Percentiles rank a stretch among this genome's conserved stretches.
Conservation (phyloP, 1,140 invertebrate genomes). For the Cotesia typhae region DNA sequence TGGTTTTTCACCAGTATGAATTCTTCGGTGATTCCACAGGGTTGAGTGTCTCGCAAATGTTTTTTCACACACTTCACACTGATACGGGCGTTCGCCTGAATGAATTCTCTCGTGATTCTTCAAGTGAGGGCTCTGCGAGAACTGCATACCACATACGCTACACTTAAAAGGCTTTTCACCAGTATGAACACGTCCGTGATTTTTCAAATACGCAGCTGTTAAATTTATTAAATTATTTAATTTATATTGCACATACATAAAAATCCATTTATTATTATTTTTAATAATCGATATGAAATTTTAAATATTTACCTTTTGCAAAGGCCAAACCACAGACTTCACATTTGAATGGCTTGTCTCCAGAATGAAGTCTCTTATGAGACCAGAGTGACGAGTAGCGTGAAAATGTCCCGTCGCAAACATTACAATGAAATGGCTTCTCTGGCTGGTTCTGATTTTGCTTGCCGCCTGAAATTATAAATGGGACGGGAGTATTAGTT, state of each 20-base stretch:
- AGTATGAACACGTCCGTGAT: conserved; percentile 86
- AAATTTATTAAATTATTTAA: conserved; percentile 25
- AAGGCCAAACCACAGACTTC: conserved; percentile 93
- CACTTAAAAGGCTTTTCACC: conserved; percentile 89
- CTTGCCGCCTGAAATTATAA: conserved; percentile 63
- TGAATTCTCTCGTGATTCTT: conserved; percentile 94
- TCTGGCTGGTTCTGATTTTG: conserved; percentile 71
- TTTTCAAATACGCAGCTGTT: conserved; percentile 85
- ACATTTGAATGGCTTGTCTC: conserved; percentile 91
- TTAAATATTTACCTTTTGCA: conserved; percentile 71
- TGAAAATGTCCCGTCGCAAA: conserved; percentile 84
- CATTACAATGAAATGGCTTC: conserved; percentile 87
- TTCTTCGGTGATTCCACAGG: conserved; percentile 90
- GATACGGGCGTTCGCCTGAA: conserved; percentile 88
- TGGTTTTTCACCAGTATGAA: conserved; percentile 93
- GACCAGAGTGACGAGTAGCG: conserved; percentile 87
- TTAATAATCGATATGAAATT: conserved; percentile 1
- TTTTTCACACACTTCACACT: conserved; percentile 91
- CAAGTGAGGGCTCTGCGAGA: conserved; percentile 87
- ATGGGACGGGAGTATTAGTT: conserved; percentile 52
- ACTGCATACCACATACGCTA: conserved; percentile 87
- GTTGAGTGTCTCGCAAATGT: conserved; percentile 87
- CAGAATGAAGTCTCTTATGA: conserved; percentile 84
- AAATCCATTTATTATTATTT: not conserved
- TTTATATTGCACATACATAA: not conserved